Evolutionary conservation across 2,113 vertebrate species (phyloP), one percentile per base, ranked within the genome.

Genomic region (Seriola dumerili): DNA sequence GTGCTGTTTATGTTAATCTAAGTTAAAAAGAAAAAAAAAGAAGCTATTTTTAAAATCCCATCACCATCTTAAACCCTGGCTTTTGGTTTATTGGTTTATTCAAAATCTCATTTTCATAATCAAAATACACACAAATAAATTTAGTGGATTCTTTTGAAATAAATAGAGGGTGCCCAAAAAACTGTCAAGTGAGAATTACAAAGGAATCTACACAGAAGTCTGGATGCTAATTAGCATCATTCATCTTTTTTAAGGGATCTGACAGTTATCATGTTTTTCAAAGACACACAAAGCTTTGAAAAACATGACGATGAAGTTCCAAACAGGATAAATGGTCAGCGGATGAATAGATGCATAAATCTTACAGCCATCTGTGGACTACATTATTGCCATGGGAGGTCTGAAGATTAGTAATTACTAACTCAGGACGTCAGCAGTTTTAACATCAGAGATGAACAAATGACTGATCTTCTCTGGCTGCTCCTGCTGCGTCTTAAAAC

Each of bases 171-270:
- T 36, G 32, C 44, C 78, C 67, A 40, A 79, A 69, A 65, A 81
- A 44, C 70, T 77, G 58, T 72, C 59, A 76, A 82, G 34, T 83
- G 61, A 62, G 40, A 58, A 48, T 78, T 58, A 66, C 57, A 86
- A 76, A 85, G 40, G 65, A 66, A 48, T 81, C 75, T 32, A 42
- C 36, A 5, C 58, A 65, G 42, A 46, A 25, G 32, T 8, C 34
- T 46, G 57, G 68, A 80, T 81, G 58, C 42, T 82, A 75, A 84
- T 87, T 63, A 85, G 34, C 65, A 54, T 69, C 64, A 74, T 80
- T 75, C 17, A 84, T 73, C 68, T 57, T 42, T 70, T 85, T 90
- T 57, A 78, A 87, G 63, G 52, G 67, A 58, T 78, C 52, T 80
- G 50, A 71, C 59, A 80, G 63, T 80, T 50, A 52, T 25, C 4